Evolutionary conservation across 2,113 vertebrate genomes (phyloP).

Genomic region (Gorsachius goisagi): DNA sequence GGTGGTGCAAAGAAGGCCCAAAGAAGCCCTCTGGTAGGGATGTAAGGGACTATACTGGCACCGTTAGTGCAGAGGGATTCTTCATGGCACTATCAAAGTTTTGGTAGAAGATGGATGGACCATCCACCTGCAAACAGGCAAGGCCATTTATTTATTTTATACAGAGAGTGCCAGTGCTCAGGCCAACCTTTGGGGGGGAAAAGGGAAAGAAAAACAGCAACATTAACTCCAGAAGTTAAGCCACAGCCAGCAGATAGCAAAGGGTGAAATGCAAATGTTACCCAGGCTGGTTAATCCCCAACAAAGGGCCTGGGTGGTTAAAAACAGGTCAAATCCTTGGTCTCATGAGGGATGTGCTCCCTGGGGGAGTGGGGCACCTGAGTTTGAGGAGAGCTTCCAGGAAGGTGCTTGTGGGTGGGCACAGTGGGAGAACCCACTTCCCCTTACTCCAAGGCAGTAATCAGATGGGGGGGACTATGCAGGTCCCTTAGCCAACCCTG

Average conservation of each 20-base stretch:
- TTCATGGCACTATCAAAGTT: background rate
- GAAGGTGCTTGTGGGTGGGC: background rate
- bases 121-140: background rate
- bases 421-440: background rate
- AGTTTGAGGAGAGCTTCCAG: background rate
- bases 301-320: background rate
- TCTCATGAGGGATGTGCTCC: background rate
- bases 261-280: background rate
- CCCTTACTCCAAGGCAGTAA: background rate
- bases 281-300: background rate
- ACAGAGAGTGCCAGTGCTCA: background rate
- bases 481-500: background rate
- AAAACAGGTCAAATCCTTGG: background rate
- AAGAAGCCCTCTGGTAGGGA: background rate
- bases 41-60: background rate
- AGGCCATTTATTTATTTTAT: background rate
- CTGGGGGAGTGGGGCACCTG: background rate
- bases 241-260: background rate
- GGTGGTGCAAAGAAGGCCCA: background rate
- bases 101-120: background rate
- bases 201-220: background rate
- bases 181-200: background rate
- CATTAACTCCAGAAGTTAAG: background rate
- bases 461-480: background rate
- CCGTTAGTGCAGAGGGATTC: background rate